These are phyloP conservation scores for Drosophila ezoana DNA, from an alignment of 2,888 invertebrate species.

Conservation along the genomic window DNA sequence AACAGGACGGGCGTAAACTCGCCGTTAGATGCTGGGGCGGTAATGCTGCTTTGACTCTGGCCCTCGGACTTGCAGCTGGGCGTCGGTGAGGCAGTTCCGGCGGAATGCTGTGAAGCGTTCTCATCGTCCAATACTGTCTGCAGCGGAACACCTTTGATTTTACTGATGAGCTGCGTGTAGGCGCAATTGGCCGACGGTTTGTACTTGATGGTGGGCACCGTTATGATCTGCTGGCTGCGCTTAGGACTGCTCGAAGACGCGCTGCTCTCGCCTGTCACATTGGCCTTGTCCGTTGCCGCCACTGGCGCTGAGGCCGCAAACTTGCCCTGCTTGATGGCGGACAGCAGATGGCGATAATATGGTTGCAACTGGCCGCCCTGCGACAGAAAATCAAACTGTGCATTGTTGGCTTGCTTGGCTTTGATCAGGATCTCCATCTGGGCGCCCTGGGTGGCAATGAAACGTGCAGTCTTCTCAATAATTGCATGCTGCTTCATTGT, in stretches of 20 bases:
- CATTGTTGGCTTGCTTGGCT: constrained; percentile 97
- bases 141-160: constrained; percentile 90
- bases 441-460: constrained; percentile 94
- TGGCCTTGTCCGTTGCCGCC: constrained; percentile 24
- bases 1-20: constrained; percentile 82
- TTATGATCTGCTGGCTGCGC: constrained; percentile 68
- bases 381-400: constrained; percentile 96
- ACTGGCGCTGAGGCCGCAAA: constrained; percentile 84
- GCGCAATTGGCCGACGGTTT: constrained; percentile 94
- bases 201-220: constrained; percentile 89
- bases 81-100: constrained; percentile 68
- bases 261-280: constrained; percentile 41
- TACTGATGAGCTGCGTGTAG: constrained; percentile 94
- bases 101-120: constrained; percentile 62
- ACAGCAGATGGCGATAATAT: constrained; percentile 93
- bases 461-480: constrained; percentile 96
- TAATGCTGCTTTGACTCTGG: constrained; percentile 44
- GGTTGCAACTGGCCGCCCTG: constrained; percentile 93
- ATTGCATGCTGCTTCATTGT: constrained; percentile 95
- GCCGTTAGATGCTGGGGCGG: constrained; percentile 13
- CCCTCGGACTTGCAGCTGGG: constrained; percentile 57
- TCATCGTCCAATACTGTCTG: constrained; percentile 79
- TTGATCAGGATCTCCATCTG: constrained; percentile 99
- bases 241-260: constrained; percentile 25
- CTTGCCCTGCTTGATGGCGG: constrained; percentile 89